These are phyloP conservation scores for Stomatorhinus ivindoensis DNA, from an alignment of 2,113 vertebrate genomes.

Conservation along the genomic window DNA sequence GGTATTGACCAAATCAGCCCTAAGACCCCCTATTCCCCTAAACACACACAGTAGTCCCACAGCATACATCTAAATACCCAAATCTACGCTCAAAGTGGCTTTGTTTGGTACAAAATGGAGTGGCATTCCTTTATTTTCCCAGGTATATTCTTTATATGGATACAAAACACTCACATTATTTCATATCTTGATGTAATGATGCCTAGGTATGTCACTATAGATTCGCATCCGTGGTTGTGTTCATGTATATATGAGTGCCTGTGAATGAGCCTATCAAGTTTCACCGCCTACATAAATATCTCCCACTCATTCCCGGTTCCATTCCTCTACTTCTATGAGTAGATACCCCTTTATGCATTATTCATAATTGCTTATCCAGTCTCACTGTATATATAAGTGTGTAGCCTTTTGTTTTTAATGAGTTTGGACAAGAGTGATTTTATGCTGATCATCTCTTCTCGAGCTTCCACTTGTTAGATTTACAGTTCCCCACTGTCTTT, in stretches of 20 bases:
- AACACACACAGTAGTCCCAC: neutral
- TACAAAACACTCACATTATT: neutral
- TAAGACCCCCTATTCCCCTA: neutral
- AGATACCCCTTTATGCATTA: neutral
- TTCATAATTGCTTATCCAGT: neutral
- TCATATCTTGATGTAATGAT: neutral
- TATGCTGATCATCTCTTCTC: neutral
- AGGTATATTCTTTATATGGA: neutral
- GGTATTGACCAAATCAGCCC: neutral
- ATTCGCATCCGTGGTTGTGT: neutral
- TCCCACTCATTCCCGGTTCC: neutral
- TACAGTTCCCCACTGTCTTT: neutral
- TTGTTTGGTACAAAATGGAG: neutral
- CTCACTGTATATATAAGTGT: neutral
- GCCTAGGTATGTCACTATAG: neutral
- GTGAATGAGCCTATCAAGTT: neutral
- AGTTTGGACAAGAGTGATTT: neutral
- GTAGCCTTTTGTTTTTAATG: neutral
- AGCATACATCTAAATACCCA: neutral
- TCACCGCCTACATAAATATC: neutral
- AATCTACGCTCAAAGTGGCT: neutral
- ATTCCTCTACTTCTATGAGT: neutral
- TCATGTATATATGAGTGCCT: neutral
- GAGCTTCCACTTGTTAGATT: neutral
- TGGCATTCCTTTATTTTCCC: neutral